Conservation (phyloP, 2,888 invertebrate species). For the Baronia brevicornis region DNA sequence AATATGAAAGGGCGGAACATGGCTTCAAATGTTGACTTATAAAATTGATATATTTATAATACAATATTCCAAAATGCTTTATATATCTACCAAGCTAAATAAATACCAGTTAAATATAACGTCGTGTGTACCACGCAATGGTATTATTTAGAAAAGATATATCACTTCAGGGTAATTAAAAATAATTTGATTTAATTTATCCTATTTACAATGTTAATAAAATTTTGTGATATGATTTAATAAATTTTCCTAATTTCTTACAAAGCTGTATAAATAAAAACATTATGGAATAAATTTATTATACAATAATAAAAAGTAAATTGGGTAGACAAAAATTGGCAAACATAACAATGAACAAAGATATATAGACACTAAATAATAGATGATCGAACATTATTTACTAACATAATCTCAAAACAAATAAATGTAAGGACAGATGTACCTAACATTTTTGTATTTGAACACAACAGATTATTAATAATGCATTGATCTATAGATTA, state of each 20-base stretch:
- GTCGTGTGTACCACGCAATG: conserved; percentile 19
- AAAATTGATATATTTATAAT: conserved; percentile 29
- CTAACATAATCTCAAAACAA: conserved; percentile 59
- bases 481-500: conserved; percentile 16
- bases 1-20: conserved; percentile 47
- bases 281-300: conserved; percentile 55
- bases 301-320: conserved; percentile 54
- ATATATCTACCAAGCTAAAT: conserved; percentile 27
- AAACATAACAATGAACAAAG: conserved; percentile 70
- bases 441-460: conserved; percentile 12
- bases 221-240: conserved; percentile 44
- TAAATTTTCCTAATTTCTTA: conserved; percentile 55
- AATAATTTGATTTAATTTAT: conserved; percentile 48
- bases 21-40: conserved; percentile 37
- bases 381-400: conserved; percentile 33
- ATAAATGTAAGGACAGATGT: conserved; percentile 21
- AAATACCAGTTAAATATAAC: conserved; percentile 26
- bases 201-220: conserved; percentile 51
- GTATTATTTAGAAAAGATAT: conserved; percentile 27
- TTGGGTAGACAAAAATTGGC: conserved; percentile 49
- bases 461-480: conserved; percentile 15
- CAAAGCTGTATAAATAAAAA: conserved; percentile 60
- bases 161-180: conserved; percentile 43
- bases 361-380: conserved; percentile 32
- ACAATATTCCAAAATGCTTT: conserved; percentile 39